Evolutionary conservation across 2,888 invertebrate genomes (phyloP), one percentile per base, ranked within the genome.

Genomic region (Biston stratarius): DNA sequence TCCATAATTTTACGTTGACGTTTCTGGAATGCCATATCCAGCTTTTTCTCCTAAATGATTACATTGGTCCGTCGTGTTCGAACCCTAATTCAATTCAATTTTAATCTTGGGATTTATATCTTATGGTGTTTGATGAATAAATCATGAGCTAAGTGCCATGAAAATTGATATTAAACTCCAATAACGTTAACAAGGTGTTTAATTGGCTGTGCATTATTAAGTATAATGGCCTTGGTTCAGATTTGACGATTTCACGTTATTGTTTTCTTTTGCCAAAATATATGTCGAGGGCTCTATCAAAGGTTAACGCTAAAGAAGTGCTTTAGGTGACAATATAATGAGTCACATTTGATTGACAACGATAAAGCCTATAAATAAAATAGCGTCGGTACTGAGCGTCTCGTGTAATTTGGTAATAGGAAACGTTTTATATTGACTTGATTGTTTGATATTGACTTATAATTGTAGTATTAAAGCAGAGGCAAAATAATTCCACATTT

Each of bases 271-370:
- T 81, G 83, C 79, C 83, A 85, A 91, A 93, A 93, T 92, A 92
- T 93, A 83, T 94, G 93, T 94, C 93, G 93, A 93, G 93, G 93
- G 93, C 93, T 92, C 70, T 64, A 78, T 64, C 83, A 88, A 89
- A 92, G 92, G 92, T 91, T 92, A 89, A 71, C 74, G 68, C 66
- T 70, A 71, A 79, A 84, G 81, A 77, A 87, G 85, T 85, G 74
- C 79, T 60, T 49, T 81, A 77, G 79, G 74, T 81, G 80, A 73
- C 77, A 75, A 72, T 79, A 47, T 42, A 61, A 62, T 78, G 77
- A 79, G 72, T 78, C 73, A 78, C 72, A 67, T 70, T 77, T 74
- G 66, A 72, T 64, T 71, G 69, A 69, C 64, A 59, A 45, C 12
- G 48, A 64, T 12, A 52, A 40, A 59, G 33, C 49, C 24, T 42